Evolutionary conservation across 2,113 vertebrate genomes (phyloP), one percentile per base, ranked within the genome.

Genomic region (Cariama cristata): DNA sequence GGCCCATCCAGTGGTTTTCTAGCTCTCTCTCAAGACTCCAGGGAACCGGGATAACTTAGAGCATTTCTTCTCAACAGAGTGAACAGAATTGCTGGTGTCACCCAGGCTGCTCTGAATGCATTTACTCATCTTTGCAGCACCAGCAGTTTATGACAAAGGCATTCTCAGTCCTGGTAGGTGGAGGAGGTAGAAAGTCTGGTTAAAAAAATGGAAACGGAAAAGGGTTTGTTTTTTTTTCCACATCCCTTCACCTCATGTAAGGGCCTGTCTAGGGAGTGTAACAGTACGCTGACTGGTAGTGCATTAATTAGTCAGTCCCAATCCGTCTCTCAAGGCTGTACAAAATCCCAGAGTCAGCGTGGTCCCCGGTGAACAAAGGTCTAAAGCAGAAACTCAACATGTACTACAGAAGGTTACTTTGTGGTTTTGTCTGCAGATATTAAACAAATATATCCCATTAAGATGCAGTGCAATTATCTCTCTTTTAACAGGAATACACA

Each of bases 121-220:
- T 86, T 94, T 94, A 76, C 81, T 81, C 80, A 93, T 73, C 89
- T 85, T 88, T 88, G 87, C 63, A 95, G 58, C 67, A 68, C 40
- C 67, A 62, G 95, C 38, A 95, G 88, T 71, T 76, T 69, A 73
- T 26, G 8, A 45, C 7, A 91, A 59, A 45, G 19, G 28, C 32
- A 23, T 72, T 47, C 28, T 49, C 62, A 14, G 3, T 40, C 22
- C 42, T 35, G n/a, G 45, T 32, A 86, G 50, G 42, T 59, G 44
- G 16, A 79, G 33, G 21, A 89, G 26, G 9, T 35, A 77, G 47
- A 73, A 88, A 71, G 23, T 32, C 40, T 44, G 27, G 21, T 50
- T 7, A 17, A n/a, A 75, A 84, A 74, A 62, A 12, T 0, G 42
- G 13, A 58, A 72, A 27, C 32, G 18, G 35, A 73, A 62, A 73